phyloP scores from a whole-genome alignment of 2,888 invertebrate species.

The Taenaris catops region DNA sequence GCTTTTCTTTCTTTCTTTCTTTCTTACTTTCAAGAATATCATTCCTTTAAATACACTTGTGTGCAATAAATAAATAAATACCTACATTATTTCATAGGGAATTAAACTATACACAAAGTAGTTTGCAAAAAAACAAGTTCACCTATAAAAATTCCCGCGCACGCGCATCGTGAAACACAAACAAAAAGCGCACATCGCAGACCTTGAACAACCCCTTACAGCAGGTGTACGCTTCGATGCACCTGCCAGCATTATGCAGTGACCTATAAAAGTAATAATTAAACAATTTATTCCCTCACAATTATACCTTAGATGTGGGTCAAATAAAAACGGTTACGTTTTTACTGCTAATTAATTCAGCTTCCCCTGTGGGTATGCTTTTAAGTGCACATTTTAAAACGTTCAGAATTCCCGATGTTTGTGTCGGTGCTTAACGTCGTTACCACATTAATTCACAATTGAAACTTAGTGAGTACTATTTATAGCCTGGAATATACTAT shows the following conservation, averaged over 20 bases:
- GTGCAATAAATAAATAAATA: too few relatives aligned
- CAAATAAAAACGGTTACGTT: constrained; percentile 52
- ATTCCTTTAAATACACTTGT: too few relatives aligned
- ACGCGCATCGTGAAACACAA: constrained; percentile 28
- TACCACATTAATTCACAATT: too few relatives aligned
- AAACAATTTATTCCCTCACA: constrained; percentile 65
- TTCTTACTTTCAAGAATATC: too few relatives aligned
- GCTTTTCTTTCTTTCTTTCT: too few relatives aligned
- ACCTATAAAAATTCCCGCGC: constrained; percentile 22
- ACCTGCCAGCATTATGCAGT: constrained; percentile 68
- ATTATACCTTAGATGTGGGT: constrained; percentile 74
- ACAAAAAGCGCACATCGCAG: constrained; percentile 38
- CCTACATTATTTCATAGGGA: constrained; percentile 6
- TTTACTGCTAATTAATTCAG: constrained; percentile 27
- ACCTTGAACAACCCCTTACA: constrained; percentile 58
- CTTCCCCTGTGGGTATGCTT: constrained; percentile 12
- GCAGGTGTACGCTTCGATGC: constrained; percentile 61
- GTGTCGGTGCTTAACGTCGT: too few relatives aligned
- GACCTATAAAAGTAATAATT: constrained; percentile 77
- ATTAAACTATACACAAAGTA: constrained; percentile 4
- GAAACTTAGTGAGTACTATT: too few relatives aligned
- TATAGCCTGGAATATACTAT: too few relatives aligned
- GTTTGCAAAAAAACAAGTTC: constrained; percentile 21
- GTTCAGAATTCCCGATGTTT: constrained; percentile 3
- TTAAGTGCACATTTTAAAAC: constrained; percentile 3